phyloP scores from a whole-genome alignment of 2,113 vertebrate genomes.

The Rutilus rutilus region DNA sequence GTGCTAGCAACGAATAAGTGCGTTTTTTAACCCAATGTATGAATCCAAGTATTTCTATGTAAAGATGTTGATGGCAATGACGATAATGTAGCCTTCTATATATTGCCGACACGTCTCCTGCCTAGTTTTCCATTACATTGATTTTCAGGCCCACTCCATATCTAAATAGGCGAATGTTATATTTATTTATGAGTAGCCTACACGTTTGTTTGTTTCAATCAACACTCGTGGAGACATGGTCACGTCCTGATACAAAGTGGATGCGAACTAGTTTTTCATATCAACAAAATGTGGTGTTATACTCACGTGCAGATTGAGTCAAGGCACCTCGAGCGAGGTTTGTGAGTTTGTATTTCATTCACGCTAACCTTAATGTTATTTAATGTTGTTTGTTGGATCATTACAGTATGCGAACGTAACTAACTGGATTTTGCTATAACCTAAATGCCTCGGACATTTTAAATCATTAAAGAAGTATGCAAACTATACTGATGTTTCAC shows the following conservation, averaged over 20 bases:
- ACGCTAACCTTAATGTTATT: background rate
- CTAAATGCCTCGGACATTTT: background rate
- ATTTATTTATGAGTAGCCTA: background rate
- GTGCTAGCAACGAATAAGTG: background rate
- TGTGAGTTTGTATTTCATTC: constrained; percentile 24
- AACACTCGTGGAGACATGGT: background rate
- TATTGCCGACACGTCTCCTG: background rate
- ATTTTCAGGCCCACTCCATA: background rate
- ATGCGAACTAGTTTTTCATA: background rate
- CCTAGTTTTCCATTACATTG: background rate
- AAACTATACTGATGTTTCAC: background rate
- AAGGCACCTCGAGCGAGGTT: background rate
- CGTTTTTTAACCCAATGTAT: background rate
- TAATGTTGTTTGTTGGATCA: constrained; percentile 7
- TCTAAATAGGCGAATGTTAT: background rate
- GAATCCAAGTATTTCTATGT: background rate
- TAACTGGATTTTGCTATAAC: constrained; percentile 13
- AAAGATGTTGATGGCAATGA: background rate
- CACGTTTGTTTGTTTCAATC: constrained; percentile 1
- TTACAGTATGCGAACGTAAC: background rate
- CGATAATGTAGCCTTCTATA: background rate
- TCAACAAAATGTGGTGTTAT: background rate
- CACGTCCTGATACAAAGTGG: background rate
- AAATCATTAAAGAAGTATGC: constrained; percentile 3
- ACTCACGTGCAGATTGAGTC: constrained; percentile 19